Percentiles rank a stretch among this genome's conserved stretches.
phyloP scores from a whole-genome alignment of 2,797 vertebrate genomes.

The Mormyrus proboscirostris region DNA sequence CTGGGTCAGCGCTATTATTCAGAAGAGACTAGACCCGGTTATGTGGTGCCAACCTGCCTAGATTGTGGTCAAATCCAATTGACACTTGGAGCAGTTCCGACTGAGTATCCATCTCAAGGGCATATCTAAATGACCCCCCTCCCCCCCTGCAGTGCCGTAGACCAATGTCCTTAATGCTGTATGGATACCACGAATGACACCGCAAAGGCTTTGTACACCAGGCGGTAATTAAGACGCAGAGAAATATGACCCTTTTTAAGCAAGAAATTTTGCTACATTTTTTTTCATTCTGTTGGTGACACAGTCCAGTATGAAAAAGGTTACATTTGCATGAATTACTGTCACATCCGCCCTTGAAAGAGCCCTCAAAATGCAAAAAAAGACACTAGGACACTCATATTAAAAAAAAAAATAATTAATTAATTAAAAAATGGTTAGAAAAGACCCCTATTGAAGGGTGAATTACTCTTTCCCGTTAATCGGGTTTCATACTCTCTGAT shows the following conservation, averaged over 20 bases:
- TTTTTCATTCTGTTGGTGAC: neutral
- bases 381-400: neutral
- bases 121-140: neutral
- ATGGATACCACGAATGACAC: neutral
- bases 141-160: no score
- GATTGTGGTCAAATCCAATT: neutral
- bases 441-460: neutral
- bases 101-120: neutral
- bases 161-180: neutral
- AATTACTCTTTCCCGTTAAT: neutral
- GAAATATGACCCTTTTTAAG: neutral
- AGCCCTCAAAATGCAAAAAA: neutral
- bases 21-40: neutral
- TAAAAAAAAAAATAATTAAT: neutral
- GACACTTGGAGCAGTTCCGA: neutral
- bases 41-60: neutral
- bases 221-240: neutral
- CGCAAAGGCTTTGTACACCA: neutral
- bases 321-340: conserved; percentile 3
- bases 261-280: neutral
- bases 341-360: neutral
- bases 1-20: neutral
- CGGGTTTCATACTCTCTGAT: conserved; percentile 1
- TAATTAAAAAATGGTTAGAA: neutral
- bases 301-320: conserved; percentile 1